These are phyloP conservation scores for Ibidorhyncha struthersii DNA, from an alignment of 2,113 vertebrate genomes.

Conservation along the genomic window DNA sequence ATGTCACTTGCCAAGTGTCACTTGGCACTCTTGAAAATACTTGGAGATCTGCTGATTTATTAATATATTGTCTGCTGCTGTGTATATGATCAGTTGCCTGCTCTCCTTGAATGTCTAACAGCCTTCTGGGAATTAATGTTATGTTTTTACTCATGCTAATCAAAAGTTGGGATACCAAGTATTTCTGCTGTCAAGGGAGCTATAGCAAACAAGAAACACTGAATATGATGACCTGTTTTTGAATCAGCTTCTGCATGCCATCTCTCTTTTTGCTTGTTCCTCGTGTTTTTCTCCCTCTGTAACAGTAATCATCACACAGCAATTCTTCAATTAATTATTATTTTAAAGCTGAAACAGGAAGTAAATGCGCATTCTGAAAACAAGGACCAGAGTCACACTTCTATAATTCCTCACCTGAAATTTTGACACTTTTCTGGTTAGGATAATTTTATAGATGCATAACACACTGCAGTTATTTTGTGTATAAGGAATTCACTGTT, in stretches of 20 bases:
- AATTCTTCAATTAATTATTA: slow-evolving; percentile 20
- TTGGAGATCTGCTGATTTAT: slow-evolving; percentile 39
- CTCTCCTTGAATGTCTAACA: not conserved
- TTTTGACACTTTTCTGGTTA: not conserved
- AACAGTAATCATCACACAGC: not conserved
- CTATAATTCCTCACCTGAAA: slow-evolving; percentile 7
- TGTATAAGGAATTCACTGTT: not conserved
- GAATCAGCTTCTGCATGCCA: not conserved
- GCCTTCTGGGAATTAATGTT: slow-evolving; percentile 10
- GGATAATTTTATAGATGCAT: not conserved
- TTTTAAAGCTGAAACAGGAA: slow-evolving; percentile 13
- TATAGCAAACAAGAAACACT: not conserved
- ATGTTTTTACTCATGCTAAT: slow-evolving; percentile 27
- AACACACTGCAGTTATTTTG: not conserved
- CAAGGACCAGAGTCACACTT: not conserved
- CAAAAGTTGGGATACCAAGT: not conserved
- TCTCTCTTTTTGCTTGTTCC: not conserved
- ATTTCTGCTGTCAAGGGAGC: slow-evolving; percentile 21
- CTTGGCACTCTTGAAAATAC: not conserved
- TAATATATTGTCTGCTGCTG: not conserved
- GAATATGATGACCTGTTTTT: not conserved
- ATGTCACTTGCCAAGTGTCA: not conserved
- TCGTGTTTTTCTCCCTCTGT: not conserved
- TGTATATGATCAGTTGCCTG: not conserved
- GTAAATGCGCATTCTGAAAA: not conserved